These are phyloP conservation scores for Amblyopsis hoosieri DNA, from an alignment of 2,797 vertebrate species.

Conservation along the genomic window DNA sequence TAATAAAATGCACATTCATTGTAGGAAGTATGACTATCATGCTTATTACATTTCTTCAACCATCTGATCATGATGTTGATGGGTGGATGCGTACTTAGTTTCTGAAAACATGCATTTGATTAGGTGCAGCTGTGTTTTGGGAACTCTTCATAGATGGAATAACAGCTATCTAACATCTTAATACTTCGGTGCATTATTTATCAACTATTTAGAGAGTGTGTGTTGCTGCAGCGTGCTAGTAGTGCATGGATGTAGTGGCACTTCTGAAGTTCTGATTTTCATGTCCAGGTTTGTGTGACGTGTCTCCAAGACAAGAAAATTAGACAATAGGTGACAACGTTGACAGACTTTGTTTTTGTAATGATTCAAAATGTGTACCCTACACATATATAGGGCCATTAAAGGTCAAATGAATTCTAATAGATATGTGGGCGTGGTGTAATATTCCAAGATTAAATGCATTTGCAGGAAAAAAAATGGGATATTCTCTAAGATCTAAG, in stretches of 20 bases:
- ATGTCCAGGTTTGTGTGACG: neutral
- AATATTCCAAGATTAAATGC: no score
- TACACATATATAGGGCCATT: no score
- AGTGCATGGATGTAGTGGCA: neutral
- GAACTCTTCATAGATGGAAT: constrained; percentile 31
- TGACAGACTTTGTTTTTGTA: no score
- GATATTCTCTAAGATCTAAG: no score
- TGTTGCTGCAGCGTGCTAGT: no score
- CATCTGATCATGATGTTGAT: constrained; percentile 36
- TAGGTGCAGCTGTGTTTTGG: constrained; percentile 49
- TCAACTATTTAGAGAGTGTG: neutral
- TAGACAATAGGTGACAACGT: no score
- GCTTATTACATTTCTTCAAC: constrained; percentile 16
- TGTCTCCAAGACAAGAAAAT: no score
- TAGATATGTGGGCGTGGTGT: no score
- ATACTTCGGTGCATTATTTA: neutral
- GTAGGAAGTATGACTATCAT: constrained; percentile 10
- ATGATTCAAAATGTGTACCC: no score
- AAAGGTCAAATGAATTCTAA: no score
- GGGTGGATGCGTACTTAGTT: constrained; percentile 34
- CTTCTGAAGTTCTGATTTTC: neutral
- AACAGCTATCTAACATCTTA: neutral
- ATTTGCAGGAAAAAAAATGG: no score
- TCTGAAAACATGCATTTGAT: constrained; percentile 36
- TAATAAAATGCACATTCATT: constrained; percentile 16